Conservation (phyloP, 35 echinoderm and acorn worm genomes). For the Hemicentrotus pulcherrimus region DNA sequence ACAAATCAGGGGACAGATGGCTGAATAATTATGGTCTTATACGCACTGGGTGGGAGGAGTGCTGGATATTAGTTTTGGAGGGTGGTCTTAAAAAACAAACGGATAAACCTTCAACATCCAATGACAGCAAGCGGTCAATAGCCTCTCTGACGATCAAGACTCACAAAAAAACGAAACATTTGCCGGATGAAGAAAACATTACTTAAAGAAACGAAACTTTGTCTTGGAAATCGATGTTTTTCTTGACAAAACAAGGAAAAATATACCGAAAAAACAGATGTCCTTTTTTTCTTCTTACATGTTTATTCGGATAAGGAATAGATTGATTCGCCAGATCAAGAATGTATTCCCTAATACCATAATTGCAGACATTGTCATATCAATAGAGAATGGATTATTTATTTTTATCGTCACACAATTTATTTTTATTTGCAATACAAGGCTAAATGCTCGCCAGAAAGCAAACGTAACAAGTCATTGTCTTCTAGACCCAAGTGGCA, state of each 20-base stretch:
- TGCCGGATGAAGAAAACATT: slow-evolving; percentile 10
- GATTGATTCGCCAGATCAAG: neutral
- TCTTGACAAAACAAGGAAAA: neutral
- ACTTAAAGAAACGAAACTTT: neutral
- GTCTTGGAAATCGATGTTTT: slow-evolving; percentile 10
- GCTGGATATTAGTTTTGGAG: slow-evolving; percentile 43
- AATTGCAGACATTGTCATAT: neutral
- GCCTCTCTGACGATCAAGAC: neutral
- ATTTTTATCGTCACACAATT: neutral
- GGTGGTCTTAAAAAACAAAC: slow-evolving; percentile 44
- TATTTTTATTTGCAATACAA: neutral
- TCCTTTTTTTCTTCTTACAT: slow-evolving; percentile 22
- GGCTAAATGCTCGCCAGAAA: neutral
- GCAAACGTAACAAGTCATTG: too few species aligned
- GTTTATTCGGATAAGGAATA: neutral
- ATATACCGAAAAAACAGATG: neutral
- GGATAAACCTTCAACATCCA: neutral
- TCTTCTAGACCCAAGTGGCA: too few species aligned
- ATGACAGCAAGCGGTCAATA: slow-evolving; percentile 34
- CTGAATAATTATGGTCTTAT: slow-evolving; percentile 37
- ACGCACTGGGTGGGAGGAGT: slow-evolving; percentile 44
- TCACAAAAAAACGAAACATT: neutral
- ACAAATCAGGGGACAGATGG: slow-evolving; percentile 46
- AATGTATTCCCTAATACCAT: slow-evolving; percentile 1
- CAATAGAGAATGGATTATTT: neutral